Conservation (phyloP, 2,113 vertebrate species). For the Xiphophorus maculatus region DNA sequence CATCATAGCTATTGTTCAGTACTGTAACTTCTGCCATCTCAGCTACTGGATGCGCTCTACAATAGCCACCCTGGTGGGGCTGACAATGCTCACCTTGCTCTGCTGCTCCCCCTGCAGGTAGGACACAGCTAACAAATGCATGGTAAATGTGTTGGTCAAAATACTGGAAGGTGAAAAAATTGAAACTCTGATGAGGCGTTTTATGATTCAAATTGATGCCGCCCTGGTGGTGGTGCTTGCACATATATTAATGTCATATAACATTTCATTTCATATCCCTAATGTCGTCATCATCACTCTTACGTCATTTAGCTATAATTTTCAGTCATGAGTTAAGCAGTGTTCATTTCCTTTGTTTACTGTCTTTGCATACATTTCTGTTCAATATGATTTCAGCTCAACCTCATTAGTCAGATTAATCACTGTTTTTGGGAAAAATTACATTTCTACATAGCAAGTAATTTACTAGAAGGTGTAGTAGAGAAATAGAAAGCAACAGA, state of each 20-base stretch:
- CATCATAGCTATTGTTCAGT: slow-evolving; percentile 93
- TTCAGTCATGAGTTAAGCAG: no score
- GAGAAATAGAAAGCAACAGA: no score
- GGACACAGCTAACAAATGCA: neutral
- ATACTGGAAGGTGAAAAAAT: neutral
- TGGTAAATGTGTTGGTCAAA: neutral
- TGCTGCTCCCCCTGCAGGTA: slow-evolving; percentile 82
- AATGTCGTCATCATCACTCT: neutral
- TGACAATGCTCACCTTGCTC: slow-evolving; percentile 85
- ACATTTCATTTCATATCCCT: neutral
- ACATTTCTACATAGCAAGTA: no score
- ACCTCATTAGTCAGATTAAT: no score
- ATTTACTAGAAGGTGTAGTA: no score
- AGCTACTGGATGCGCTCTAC: slow-evolving; percentile 97
- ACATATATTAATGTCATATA: neutral
- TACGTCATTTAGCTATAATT: no score
- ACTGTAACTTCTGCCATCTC: slow-evolving; percentile 99
- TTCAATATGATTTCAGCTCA: no score
- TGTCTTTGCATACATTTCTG: no score
- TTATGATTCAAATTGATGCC: neutral
- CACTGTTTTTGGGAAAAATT: no score
- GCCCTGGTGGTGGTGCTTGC: neutral
- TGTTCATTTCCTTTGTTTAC: no score
- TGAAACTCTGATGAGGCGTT: neutral
- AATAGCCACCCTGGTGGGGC: slow-evolving; percentile 88